Evolutionary conservation across 2,113 vertebrate species (phyloP).

Genomic region (Ciconia maguari): DNA sequence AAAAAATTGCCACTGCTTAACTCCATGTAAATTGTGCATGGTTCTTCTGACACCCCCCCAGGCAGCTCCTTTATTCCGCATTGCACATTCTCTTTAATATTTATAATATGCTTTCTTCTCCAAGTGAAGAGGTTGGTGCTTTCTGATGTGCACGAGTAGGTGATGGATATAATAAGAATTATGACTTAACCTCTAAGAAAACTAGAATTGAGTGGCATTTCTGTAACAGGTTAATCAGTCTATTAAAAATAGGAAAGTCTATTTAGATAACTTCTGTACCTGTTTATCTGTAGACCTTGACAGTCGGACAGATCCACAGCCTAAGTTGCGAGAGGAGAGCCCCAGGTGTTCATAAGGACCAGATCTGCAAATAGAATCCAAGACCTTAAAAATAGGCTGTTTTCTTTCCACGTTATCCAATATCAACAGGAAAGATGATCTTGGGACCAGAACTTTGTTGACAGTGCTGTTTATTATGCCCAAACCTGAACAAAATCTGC

Average conservation of each 20-base stretch:
- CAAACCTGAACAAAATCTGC: neutral
- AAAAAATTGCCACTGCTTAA: neutral
- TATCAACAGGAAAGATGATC: neutral
- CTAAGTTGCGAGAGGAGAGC: neutral
- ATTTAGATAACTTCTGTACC: neutral
- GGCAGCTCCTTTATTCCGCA: neutral
- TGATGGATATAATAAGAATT: neutral
- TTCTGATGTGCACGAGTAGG: neutral
- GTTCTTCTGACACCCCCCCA: neutral
- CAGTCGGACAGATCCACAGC: neutral
- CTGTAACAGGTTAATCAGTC: neutral
- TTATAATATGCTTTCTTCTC: neutral
- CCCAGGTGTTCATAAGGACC: neutral
- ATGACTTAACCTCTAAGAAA: neutral
- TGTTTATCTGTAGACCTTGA: neutral
- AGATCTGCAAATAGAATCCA: neutral
- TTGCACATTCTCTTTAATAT: neutral
- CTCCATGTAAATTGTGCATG: neutral
- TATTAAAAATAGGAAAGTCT: neutral
- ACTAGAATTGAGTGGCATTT: neutral
- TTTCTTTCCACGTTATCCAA: neutral
- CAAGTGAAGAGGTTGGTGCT: neutral
- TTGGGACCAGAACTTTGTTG: neutral
- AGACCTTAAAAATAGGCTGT: neutral
- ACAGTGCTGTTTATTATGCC: slow-evolving; percentile 2